A percentile compares a stretch with the other conserved stretches of the same genome.
These are phyloP conservation scores for Dusona sp. DNA, from an alignment of 2,888 invertebrate genomes.

Conservation along the genomic window DNA sequence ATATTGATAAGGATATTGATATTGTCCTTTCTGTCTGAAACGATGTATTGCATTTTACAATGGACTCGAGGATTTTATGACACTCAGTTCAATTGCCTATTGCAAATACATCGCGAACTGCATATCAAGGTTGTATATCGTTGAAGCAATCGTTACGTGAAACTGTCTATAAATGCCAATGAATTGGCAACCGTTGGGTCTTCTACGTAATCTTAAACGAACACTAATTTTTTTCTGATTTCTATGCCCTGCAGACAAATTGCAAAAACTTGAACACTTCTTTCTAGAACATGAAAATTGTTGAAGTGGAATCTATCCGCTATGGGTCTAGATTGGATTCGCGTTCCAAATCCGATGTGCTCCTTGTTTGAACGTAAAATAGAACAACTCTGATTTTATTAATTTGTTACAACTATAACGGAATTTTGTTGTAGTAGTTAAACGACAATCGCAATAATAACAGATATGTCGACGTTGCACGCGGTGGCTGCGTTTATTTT, in stretches of 20 bases:
- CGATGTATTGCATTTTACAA: slow-evolving; percentile 12
- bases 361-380: not conserved
- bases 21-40: not conserved
- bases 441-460: slow-evolving; percentile 9
- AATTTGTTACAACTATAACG: not conserved
- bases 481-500: not conserved
- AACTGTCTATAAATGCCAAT: slow-evolving; percentile 47
- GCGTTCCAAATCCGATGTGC: not conserved
- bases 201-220: not conserved
- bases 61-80: not conserved
- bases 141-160: slow-evolving; percentile 46
- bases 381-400: not conserved
- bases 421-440: not conserved
- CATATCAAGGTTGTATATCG: slow-evolving; percentile 21
- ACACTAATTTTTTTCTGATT: not conserved
- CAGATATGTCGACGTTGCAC: not conserved
- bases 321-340: not conserved
- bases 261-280: not conserved
- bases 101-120: too few species aligned
- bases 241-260: not conserved
- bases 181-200: slow-evolving; percentile 21
- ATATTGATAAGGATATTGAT: not conserved
- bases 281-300: not conserved
- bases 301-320: not conserved
- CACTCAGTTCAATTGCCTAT: not conserved